phyloP scores from a whole-genome alignment of 1,140 invertebrate genomes.

The Colletes gigas region DNA sequence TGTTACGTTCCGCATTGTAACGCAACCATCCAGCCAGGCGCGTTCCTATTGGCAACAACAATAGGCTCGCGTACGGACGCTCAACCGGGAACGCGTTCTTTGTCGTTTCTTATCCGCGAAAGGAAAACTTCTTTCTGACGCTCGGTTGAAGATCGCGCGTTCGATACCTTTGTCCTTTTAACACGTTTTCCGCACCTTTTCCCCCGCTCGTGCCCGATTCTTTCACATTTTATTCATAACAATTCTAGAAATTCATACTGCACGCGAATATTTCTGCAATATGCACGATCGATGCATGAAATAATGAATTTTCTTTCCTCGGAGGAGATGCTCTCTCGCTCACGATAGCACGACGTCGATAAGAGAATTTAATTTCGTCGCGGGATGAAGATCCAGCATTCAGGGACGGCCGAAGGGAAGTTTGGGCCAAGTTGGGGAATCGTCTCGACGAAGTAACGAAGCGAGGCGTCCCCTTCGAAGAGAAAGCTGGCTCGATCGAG shows the following conservation, averaged over 20 bases:
- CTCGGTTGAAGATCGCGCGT: constrained; percentile 11
- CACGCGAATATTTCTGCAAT: no score
- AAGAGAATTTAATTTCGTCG: constrained; percentile 5
- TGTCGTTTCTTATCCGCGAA: neutral
- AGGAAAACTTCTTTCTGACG: constrained; percentile 4
- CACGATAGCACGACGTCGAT: no score
- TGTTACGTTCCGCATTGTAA: constrained; percentile 4
- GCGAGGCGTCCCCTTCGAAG: neutral
- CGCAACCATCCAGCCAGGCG: constrained; percentile 9
- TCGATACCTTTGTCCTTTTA: neutral
- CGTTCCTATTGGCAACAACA: constrained; percentile 35
- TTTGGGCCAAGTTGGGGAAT: neutral
- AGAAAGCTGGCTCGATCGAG: neutral
- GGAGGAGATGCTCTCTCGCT: no score
- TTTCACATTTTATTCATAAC: no score
- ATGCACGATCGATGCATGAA: no score
- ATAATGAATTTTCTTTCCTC: no score
- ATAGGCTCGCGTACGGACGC: neutral
- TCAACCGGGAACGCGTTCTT: constrained; percentile 16
- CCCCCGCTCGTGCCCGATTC: no score
- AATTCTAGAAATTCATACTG: no score
- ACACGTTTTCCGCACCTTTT: no score
- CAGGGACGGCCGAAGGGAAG: neutral
- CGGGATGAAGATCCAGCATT: neutral
- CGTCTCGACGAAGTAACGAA: neutral